Base-by-base conservation (phyloP, 2,113 vertebrate genomes). In the Alectura lathami region DNA sequence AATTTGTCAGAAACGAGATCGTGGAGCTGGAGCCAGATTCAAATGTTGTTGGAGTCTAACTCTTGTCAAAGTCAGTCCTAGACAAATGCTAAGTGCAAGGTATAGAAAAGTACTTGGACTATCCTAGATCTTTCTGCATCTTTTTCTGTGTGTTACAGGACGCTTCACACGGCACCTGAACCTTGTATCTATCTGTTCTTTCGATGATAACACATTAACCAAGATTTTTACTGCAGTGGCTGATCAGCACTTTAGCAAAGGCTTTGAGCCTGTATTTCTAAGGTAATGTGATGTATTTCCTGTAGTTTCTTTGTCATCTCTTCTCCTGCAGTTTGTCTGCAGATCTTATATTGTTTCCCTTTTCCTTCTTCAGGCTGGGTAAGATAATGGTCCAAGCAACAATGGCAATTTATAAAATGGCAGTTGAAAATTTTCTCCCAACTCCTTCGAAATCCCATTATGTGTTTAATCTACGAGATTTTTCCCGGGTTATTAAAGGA, bases 381-480 rank as follows among this genome's bases (percentile, higher is more conserved):
- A 99, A 98, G 94, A 97, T 98, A 82, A 93, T 99, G 98, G 98
- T 99, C 36, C 98, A 99, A 53, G 99, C 99, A 0, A 99, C 99
- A 5, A 98, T 98, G 94, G 94, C 86, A 11, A 98, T 99, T 82
- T 99, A 99, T 84, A 99, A 98, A 95, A 96, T 98, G 73, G 95
- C 98, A 3, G 98, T 99, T 51, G 96, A 98, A 57, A 98, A 97
- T 76, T 99, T 99, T 96, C 97, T 99, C 48, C 99, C 99, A 67
- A 99, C 98, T 30, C 99, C 99, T 75, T 98, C 98, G 6, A 99
- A 99, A 97, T 99, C 99, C 47, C 99, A 99, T 94, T 99, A 99
- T 42, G 97, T 99, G 92, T 99, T 99, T 92, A 99, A 99, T 92
- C 97, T 99, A 23, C 94, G 99, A 30, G 99, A 99, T 95, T 99